phyloP scores from a whole-genome alignment of 2,888 invertebrate genomes.

The Nomada ferruginata region DNA sequence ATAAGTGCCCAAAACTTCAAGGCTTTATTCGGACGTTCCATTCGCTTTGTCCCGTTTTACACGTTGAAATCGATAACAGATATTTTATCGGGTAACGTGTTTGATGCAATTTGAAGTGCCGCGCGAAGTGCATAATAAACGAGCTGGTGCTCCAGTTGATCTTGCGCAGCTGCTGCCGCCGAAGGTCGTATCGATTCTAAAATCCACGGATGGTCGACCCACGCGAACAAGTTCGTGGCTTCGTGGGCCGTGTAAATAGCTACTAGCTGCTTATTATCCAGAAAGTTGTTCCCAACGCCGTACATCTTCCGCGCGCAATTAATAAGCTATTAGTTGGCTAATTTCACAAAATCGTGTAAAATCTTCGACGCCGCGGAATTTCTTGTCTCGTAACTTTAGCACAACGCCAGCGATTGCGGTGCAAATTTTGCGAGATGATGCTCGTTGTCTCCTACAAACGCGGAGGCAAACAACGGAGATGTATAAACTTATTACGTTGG shows the following conservation, averaged over 20 bases:
- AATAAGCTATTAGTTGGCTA: constrained; percentile 21
- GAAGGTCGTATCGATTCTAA: constrained; percentile 74
- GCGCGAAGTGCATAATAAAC: constrained; percentile 29
- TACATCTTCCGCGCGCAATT: constrained; percentile 56
- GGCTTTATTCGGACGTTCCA: neutral
- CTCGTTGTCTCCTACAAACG: no score
- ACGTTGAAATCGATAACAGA: constrained; percentile 5
- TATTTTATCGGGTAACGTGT: constrained; percentile 25
- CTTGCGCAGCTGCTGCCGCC: constrained; percentile 50
- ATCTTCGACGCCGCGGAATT: neutral
- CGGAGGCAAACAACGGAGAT: no score
- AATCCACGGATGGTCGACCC: constrained; percentile 68
- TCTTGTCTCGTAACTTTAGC: neutral
- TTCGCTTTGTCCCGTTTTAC: constrained; percentile 1
- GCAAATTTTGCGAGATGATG: neutral
- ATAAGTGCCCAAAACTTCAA: no score
- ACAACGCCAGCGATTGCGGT: neutral
- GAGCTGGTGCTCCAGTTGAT: constrained; percentile 58
- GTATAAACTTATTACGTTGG: no score
- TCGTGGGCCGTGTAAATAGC: constrained; percentile 71
- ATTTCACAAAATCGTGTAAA: neutral
- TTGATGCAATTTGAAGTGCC: constrained; percentile 39
- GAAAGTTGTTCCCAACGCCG: constrained; percentile 37
- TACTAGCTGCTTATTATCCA: constrained; percentile 67
- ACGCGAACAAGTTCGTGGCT: constrained; percentile 71